Base-by-base conservation (phyloP, 2,888 invertebrate genomes). In the Scotopteryx bipunctaria region DNA sequence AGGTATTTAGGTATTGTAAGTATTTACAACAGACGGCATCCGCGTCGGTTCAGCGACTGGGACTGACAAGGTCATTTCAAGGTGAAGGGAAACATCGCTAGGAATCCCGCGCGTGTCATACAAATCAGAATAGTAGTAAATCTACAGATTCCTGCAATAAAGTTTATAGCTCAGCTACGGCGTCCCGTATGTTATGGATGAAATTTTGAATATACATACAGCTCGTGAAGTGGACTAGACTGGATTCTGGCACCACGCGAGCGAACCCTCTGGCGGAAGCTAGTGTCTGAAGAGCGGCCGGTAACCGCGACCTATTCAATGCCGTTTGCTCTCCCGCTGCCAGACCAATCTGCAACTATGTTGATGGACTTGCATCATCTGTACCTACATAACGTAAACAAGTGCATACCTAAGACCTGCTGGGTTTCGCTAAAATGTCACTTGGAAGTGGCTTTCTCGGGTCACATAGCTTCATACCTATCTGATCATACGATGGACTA, bases 271-370 rank as follows among this genome's bases (percentile, higher is more conserved):
- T n/a, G n/a, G n/a, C n/a, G n/a, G n/a, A n/a, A n/a, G n/a, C n/a
- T n/a, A 25, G n/a, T 9, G 9, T n/a, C 9, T 23, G 5, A 2
- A 2, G 11, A 27, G 11, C 4, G 13, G 6, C 15, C 13, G 13
- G 5, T 8, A 11, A 40, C 27, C 47, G 40, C 47, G 40, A 41
- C 33, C 47, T 47, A 41, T 32, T 14, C 47, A 15, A 41, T 38
- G 38, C 25, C 3, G 32, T 46, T 25, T 14, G 2, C 17, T 25
- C 32, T 38, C 32, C 16, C 16, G 23, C 38, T 35, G 5, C 23
- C 23, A 15, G 11, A 14, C 9, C 40, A 23, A 15, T 11, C 40
- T 33, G 14, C 41, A 13, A 31, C 11, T 11, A 4, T 19, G 40
- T 40, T 17, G 15, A 15, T 23, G 0, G 19, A 41, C 13, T 29